Conservation (phyloP, 2,113 vertebrate species). For the Python bivittatus region DNA sequence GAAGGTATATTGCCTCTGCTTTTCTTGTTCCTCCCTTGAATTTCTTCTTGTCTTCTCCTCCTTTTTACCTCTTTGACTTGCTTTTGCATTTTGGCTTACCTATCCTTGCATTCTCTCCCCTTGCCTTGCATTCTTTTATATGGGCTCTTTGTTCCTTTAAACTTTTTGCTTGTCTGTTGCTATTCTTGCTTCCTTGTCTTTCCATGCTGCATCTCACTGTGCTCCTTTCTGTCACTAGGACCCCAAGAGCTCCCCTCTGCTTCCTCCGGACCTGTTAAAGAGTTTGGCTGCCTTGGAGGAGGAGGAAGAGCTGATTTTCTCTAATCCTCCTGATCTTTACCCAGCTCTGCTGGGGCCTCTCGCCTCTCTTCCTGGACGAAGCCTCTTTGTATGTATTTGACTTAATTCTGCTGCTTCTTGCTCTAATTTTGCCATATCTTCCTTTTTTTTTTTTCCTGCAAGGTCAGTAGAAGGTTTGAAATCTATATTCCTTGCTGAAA, state of each 20-base stretch:
- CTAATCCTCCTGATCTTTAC: conserved; percentile 99
- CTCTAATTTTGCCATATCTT: conserved; percentile 64
- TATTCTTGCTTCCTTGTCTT: conserved; percentile 59
- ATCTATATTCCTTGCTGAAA: conserved; percentile 38
- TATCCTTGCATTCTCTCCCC: background rate
- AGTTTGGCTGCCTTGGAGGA: conserved; percentile 98
- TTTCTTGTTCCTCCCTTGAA: conserved; percentile 26
- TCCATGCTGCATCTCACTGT: conserved; percentile 72
- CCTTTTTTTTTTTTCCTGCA: conserved; percentile 14
- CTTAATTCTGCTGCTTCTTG: conserved; percentile 72
- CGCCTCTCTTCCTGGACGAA: conserved; percentile 95
- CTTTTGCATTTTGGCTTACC: conserved; percentile 55
- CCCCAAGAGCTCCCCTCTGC: conserved; percentile 98
- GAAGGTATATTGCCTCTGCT: background rate
- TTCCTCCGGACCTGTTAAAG: conserved; percentile 99
- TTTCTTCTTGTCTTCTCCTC: conserved; percentile 4
- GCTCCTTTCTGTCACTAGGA: conserved; percentile 88
- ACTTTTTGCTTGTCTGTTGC: conserved; percentile 5
- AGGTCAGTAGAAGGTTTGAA: conserved; percentile 43
- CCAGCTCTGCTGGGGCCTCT: conserved; percentile 95
- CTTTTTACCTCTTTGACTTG: background rate
- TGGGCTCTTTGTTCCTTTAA: background rate
- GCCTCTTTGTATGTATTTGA: conserved; percentile 98
- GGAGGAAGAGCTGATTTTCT: conserved; percentile 97
- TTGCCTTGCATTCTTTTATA: conserved; percentile 14